Evolutionary conservation across 2,113 vertebrate genomes (phyloP).

Genomic region (Eretmochelys imbricata): DNA sequence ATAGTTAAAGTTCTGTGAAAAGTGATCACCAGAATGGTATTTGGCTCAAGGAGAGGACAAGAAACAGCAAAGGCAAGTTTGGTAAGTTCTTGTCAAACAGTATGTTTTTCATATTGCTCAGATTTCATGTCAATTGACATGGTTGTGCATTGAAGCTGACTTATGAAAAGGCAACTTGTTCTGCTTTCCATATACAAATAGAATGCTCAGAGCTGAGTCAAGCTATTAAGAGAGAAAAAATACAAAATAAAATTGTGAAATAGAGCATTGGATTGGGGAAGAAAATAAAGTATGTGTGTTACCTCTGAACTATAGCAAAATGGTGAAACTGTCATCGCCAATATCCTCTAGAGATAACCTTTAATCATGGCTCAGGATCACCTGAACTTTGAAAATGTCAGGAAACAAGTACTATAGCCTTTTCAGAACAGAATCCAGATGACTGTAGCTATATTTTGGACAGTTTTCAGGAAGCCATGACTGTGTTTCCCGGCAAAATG

Average conservation of each 20-base stretch:
- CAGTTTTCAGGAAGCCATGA: slow-evolving; percentile 28
- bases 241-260: neutral
- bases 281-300: slow-evolving; percentile 24
- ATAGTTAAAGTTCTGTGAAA: neutral
- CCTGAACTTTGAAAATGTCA: slow-evolving; percentile 76
- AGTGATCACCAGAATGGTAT: neutral
- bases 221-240: neutral
- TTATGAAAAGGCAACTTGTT: neutral
- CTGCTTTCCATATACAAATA: neutral
- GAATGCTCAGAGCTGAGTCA: neutral
- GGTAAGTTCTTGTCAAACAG: neutral
- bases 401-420: slow-evolving; percentile 49
- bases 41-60: neutral
- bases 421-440: slow-evolving; percentile 54
- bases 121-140: neutral
- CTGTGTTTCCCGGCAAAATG: slow-evolving; percentile 21
- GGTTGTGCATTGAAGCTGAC: neutral
- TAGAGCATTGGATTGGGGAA: neutral
- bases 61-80: neutral
- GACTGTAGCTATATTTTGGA: slow-evolving; percentile 17
- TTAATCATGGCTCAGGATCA: slow-evolving; percentile 65
- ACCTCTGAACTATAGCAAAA: slow-evolving; percentile 18
- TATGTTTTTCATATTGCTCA: neutral
- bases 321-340: slow-evolving; percentile 33
- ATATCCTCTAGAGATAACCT: slow-evolving; percentile 61